Conservation (phyloP, 2,113 vertebrate species). For the Notothenia coriiceps region DNA sequence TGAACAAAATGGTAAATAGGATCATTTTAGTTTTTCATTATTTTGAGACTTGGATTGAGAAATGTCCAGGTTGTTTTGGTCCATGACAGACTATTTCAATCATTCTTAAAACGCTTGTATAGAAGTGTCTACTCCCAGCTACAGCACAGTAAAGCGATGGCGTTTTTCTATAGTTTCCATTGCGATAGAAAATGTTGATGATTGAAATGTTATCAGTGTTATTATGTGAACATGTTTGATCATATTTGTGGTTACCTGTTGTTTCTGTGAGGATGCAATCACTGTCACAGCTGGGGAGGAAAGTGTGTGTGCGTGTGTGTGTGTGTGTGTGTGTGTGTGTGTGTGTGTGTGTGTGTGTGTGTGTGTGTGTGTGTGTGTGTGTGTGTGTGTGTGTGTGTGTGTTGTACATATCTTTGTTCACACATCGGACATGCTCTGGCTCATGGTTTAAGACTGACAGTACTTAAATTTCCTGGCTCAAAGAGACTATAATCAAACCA, state of each 20-base stretch:
- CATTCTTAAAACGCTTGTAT: neutral
- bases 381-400: neutral
- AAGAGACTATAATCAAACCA: slow-evolving; percentile 70
- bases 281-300: neutral
- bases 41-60: no score
- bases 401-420: slow-evolving; percentile 6
- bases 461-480: slow-evolving; percentile 54
- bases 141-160: no score
- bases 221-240: slow-evolving; percentile 3
- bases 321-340: no score
- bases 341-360: no score
- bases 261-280: slow-evolving; percentile 4
- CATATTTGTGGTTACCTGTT: neutral
- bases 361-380: neutral
- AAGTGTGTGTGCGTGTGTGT: neutral
- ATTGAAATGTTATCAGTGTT: neutral
- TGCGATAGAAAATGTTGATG: no score
- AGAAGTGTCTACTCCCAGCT: neutral
- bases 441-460: slow-evolving; percentile 51
- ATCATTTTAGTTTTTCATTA: no score
- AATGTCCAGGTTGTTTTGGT: neutral
- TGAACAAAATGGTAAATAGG: no score
- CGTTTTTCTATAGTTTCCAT: neutral
- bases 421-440: slow-evolving; percentile 51
- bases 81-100: neutral